These are phyloP conservation scores for Mechanitis messenoides DNA, from an alignment of 2,888 invertebrate genomes.

Conservation along the genomic window DNA sequence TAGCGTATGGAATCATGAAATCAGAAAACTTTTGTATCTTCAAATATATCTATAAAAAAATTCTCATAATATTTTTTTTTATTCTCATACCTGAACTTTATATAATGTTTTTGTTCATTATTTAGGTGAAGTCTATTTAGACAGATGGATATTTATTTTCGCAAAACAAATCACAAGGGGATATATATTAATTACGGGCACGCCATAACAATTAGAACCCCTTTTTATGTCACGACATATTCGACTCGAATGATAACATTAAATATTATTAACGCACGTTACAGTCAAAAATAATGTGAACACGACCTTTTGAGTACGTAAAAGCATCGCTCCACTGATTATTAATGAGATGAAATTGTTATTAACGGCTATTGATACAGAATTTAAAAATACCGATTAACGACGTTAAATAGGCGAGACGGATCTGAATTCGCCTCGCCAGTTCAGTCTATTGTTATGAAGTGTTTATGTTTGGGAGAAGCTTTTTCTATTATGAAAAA, in stretches of 20 bases:
- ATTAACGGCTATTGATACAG: slow-evolving; percentile 56
- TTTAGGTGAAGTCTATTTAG: background rate
- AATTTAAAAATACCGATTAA: slow-evolving; percentile 70
- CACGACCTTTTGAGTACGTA: slow-evolving; percentile 41
- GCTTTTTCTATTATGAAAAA: slow-evolving; percentile 48
- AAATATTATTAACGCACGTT: slow-evolving; percentile 56
- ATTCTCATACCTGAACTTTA: background rate
- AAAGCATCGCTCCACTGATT: slow-evolving; percentile 64
- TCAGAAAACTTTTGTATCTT: slow-evolving; percentile 23
- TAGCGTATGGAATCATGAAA: slow-evolving; percentile 34
- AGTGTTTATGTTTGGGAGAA: slow-evolving; percentile 69
- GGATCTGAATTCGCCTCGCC: slow-evolving; percentile 66
- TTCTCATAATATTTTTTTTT: no score
- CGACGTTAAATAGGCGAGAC: slow-evolving; percentile 72
- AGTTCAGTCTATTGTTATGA: slow-evolving; percentile 62
- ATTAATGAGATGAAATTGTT: slow-evolving; percentile 70
- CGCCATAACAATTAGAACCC: slow-evolving; percentile 34
- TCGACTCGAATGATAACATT: slow-evolving; percentile 55
- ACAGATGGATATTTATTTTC: slow-evolving; percentile 2
- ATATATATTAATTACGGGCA: slow-evolving; percentile 33
- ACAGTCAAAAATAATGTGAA: slow-evolving; percentile 49
- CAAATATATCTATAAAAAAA: slow-evolving; percentile 10
- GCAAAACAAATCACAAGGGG: slow-evolving; percentile 18
- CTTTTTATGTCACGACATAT: slow-evolving; percentile 35
- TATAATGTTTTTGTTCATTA: background rate